These are phyloP conservation scores for Parapristionchus giblindavisi DNA, from an alignment of 2,888 invertebrate species.

Conservation along the genomic window DNA sequence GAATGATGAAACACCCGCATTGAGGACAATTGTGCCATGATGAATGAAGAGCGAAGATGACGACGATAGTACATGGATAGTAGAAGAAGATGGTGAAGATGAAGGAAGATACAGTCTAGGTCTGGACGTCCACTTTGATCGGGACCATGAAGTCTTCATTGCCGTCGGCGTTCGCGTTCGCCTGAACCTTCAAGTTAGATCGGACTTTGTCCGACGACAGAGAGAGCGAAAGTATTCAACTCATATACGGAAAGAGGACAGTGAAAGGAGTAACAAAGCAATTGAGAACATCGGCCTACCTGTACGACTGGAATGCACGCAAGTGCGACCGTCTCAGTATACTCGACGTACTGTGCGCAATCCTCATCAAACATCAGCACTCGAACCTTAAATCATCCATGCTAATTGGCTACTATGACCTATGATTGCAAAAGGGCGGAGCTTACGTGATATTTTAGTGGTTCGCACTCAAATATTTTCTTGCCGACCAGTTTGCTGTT, in stretches of 20 bases:
- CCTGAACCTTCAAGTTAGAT: constrained; percentile 58
- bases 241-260: neutral
- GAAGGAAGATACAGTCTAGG: constrained; percentile 35
- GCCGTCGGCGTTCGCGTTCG: constrained; percentile 63
- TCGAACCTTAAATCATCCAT: constrained; percentile 49
- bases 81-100: neutral
- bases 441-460: constrained; percentile 62
- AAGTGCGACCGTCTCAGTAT: constrained; percentile 64
- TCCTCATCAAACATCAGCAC: constrained; percentile 67
- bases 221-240: constrained; percentile 33
- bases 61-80: neutral
- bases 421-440: neutral
- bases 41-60: neutral
- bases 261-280: neutral
- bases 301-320: constrained; percentile 68
- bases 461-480: constrained; percentile 68
- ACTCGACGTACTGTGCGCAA: constrained; percentile 63
- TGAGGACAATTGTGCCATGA: too few species aligned
- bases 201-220: constrained; percentile 35
- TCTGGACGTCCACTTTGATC: constrained; percentile 61
- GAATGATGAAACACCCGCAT: constrained; percentile 25
- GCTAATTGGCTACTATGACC: neutral
- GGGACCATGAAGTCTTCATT: constrained; percentile 63
- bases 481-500: constrained; percentile 64
- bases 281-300: constrained; percentile 44